Evolutionary conservation across 2,797 vertebrate species (phyloP), one percentile per base, ranked within the genome.

Genomic region (Urophycis tenuis): DNA sequence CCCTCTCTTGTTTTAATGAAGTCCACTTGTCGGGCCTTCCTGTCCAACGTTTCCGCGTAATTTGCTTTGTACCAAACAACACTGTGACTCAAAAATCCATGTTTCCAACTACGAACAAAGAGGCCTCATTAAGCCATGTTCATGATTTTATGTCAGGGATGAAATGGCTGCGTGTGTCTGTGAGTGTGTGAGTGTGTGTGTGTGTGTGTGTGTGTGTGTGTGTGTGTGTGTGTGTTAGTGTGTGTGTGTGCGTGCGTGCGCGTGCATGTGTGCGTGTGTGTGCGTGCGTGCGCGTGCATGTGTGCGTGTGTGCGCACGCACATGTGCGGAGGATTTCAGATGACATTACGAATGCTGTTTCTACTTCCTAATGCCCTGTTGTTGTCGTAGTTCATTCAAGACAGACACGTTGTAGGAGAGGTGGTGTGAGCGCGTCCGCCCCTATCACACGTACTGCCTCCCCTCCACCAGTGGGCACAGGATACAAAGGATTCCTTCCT

Each of bases 71-170:
- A 22, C n/a, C 60, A 12, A 67, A 11, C 25, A 29, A 67, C 71
- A 77, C n/a, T n/a, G 25, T 34, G 72, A 70, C 29, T 41, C 41
- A 31, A 74, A 53, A 35, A 80, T 72, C 73, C 2, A 72, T 74
- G 32, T 74, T 78, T 73, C 60, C 69, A 78, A 75, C 76, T 70
- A 80, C 72, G 64, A 76, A 36, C 75, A 22, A 41, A 75, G 35
- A 76, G 53, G 3, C 6, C 34, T 80, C 71, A 79, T 75, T 74
- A 72, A 67, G 60, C 60, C 60, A 29, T 67, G n/a, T 29, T 9
- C 53, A 9, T n/a, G 53, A 60, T 60, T 53, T 53, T 19, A 53
- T 53, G 6, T 53, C 45, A 53, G 45, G 19, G 19, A 53, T 53
- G 19, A 22, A 9, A 49, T 5, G 14, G 17, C 45, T 49, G 45